These are phyloP conservation scores for Eupleurogrammus muticus DNA, from an alignment of 2,797 vertebrate genomes.

Conservation along the genomic window DNA sequence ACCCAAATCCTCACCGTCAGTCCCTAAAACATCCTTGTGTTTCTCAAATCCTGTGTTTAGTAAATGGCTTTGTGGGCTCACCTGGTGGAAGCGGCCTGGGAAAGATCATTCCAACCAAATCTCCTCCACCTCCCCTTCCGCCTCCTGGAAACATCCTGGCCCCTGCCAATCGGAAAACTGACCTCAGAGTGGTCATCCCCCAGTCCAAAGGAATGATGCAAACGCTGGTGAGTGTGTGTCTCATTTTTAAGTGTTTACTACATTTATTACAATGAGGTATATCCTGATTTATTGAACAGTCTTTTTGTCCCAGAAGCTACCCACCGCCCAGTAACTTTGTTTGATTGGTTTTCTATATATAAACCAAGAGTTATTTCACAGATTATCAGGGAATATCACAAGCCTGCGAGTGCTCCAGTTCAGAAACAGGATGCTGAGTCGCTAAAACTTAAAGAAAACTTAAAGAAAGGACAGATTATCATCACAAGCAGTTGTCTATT, in stretches of 20 bases:
- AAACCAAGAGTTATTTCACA: no score
- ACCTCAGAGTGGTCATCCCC: constrained; percentile 93
- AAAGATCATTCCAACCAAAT: constrained; percentile 90
- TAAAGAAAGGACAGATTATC: no score
- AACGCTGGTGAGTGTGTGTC: constrained; percentile 84
- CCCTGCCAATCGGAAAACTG: constrained; percentile 88
- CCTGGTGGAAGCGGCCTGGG: constrained; percentile 86
- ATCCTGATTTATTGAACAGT: not conserved
- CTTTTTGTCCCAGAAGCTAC: not conserved
- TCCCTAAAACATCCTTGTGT: not conserved
- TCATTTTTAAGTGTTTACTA: not conserved
- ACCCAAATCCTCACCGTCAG: not conserved
- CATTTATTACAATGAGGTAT: not conserved
- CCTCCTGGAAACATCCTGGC: constrained; percentile 85
- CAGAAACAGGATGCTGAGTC: no score
- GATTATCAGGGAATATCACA: no score
- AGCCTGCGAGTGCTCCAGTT: no score
- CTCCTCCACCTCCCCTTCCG: constrained; percentile 88
- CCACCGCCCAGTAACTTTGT: no score
- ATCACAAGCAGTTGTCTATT: no score
- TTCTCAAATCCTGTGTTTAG: constrained; percentile 71
- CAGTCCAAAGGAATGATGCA: constrained; percentile 93
- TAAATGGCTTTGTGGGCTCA: constrained; percentile 90
- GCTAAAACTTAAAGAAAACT: no score
- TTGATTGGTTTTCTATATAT: no score